Conservation (phyloP, 2,113 vertebrate species). For the Pedetes capensis region DNA sequence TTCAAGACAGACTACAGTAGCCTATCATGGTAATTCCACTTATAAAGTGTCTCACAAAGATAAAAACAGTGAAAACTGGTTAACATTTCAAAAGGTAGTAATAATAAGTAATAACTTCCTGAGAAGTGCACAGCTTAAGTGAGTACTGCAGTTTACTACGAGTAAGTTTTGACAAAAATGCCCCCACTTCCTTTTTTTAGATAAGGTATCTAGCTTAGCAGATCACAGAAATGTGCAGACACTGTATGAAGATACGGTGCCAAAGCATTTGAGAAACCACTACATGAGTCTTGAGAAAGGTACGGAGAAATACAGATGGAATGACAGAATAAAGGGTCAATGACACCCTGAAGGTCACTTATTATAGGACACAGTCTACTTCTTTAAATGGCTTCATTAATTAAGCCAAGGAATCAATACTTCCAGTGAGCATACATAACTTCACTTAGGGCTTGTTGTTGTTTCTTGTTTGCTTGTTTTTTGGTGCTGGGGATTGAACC, state of each 20-base stretch:
- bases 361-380: not conserved
- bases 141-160: not conserved
- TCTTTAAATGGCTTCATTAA: not conserved
- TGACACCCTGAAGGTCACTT: not conserved
- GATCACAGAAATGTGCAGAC: not conserved
- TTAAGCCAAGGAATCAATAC: not conserved
- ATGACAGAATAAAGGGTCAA: not conserved
- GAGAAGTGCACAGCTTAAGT: not conserved
- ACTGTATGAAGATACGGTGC: not conserved
- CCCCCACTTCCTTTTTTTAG: not conserved
- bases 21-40: not conserved
- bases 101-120: not conserved
- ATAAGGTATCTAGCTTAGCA: not conserved
- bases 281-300: not conserved
- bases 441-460: not conserved
- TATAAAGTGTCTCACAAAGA: not conserved
- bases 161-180: not conserved
- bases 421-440: not conserved
- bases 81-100: not conserved
- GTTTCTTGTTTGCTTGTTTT: too few species aligned
- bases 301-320: rapidly evolving
- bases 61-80: not conserved
- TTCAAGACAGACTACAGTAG: not conserved
- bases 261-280: not conserved
- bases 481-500: not conserved